phyloP scores from a whole-genome alignment of 2,113 vertebrate genomes.

The Peromyscus maniculatus region DNA sequence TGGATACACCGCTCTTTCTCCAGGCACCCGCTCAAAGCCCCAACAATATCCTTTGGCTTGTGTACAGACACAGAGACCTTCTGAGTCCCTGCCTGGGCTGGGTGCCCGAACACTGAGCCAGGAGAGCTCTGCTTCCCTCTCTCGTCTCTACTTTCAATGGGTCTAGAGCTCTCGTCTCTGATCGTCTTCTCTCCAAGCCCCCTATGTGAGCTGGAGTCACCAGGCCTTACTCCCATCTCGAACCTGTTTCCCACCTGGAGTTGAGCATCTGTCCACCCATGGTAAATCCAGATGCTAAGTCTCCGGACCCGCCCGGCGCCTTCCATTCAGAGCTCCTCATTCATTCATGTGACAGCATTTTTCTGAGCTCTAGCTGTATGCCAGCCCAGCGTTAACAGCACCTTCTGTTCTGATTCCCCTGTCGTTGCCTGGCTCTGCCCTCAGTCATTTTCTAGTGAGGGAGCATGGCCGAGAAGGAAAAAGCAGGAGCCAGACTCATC shows the following conservation, averaged over 20 bases:
- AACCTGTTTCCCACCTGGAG: background rate
- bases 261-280: background rate
- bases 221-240: background rate
- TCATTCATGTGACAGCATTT: background rate
- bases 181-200: background rate
- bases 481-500: background rate
- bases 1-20: background rate
- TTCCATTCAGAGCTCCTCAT: constrained; percentile 11
- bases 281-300: background rate
- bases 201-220: background rate
- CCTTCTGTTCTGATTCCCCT: constrained; percentile 38
- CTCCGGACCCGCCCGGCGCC: background rate
- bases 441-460: background rate
- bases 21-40: background rate
- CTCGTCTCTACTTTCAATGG: background rate
- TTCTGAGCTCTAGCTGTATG: background rate
- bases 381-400: background rate
- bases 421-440: background rate
- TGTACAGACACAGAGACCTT: background rate
- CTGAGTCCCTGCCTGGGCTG: background rate
- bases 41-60: background rate
- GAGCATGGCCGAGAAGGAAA: background rate
- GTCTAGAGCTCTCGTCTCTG: background rate
- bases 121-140: background rate
- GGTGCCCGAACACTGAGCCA: background rate